Conservation (phyloP, 2,113 vertebrate genomes). For the Nothocercus nigrocapillus region DNA sequence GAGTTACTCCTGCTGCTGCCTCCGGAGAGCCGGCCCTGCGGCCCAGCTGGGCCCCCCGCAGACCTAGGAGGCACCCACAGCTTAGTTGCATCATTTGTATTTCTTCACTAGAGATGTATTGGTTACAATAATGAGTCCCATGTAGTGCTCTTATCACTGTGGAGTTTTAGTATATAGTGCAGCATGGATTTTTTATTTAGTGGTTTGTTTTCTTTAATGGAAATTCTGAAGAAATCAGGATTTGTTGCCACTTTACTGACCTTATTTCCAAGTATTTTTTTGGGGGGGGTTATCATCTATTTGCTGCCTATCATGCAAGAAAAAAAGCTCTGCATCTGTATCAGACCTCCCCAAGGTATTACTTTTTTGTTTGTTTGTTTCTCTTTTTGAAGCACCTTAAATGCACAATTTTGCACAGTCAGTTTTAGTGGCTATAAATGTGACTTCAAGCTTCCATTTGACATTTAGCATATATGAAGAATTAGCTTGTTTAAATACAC, state of each 20-base stretch:
- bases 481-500: not conserved
- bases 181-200: not conserved
- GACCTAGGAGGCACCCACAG: not conserved
- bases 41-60: no score
- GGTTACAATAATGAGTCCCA: not conserved
- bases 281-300: not conserved
- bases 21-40: rapidly evolving
- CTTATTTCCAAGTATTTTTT: not conserved
- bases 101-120: not conserved
- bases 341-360: not conserved
- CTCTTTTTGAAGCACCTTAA: not conserved
- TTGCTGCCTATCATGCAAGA: not conserved
- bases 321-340: not conserved
- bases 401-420: not conserved
- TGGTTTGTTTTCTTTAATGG: not conserved
- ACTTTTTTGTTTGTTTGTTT: not conserved
- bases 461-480: not conserved
- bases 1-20: not conserved
- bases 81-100: not conserved
- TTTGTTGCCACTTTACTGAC: not conserved
- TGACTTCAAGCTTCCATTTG: not conserved
- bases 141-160: not conserved
- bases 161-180: not conserved
- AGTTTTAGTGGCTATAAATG: not conserved
- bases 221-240: not conserved